A percentile compares a stretch with the other conserved stretches of the same genome.
Conservation (phyloP, 1,140 invertebrate genomes). For the Bombus polaris region DNA sequence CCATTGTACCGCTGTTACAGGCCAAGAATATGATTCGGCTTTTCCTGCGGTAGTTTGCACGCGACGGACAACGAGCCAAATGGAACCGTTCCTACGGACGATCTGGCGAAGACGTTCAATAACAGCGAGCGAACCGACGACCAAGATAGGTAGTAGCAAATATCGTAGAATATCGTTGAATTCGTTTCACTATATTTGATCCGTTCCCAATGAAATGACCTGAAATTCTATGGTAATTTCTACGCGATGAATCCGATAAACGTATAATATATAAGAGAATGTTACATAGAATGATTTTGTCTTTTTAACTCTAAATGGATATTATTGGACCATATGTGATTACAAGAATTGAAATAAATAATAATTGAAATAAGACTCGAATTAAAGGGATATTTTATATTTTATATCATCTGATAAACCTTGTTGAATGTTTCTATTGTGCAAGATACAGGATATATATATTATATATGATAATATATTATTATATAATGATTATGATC, state of each 20-base stretch:
- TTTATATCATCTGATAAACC: neutral
- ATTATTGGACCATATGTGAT: too few species aligned
- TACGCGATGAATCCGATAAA: neutral
- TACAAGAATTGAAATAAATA: too few species aligned
- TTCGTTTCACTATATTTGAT: conserved; percentile 12
- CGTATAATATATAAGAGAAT: neutral
- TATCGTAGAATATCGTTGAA: conserved; percentile 7
- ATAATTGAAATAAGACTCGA: too few species aligned
- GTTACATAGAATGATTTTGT: neutral
- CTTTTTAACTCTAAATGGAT: neutral
- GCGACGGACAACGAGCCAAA: conserved; percentile 47
- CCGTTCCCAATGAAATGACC: conserved; percentile 21
- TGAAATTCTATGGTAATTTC: conserved; percentile 27
- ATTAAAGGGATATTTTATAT: too few species aligned
- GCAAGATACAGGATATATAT: too few species aligned
- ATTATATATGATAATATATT: too few species aligned
- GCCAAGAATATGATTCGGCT: conserved; percentile 24
- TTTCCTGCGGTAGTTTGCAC: conserved; percentile 19
- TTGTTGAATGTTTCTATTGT: neutral
- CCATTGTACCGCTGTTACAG: neutral
- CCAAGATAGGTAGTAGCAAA: neutral
- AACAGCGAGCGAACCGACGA: conserved; percentile 20
- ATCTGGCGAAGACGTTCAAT: conserved; percentile 65
- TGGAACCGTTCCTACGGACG: conserved; percentile 61
- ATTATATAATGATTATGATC: too few species aligned